Conservation (phyloP, 2,888 invertebrate species). For the Rhingia rostrata region DNA sequence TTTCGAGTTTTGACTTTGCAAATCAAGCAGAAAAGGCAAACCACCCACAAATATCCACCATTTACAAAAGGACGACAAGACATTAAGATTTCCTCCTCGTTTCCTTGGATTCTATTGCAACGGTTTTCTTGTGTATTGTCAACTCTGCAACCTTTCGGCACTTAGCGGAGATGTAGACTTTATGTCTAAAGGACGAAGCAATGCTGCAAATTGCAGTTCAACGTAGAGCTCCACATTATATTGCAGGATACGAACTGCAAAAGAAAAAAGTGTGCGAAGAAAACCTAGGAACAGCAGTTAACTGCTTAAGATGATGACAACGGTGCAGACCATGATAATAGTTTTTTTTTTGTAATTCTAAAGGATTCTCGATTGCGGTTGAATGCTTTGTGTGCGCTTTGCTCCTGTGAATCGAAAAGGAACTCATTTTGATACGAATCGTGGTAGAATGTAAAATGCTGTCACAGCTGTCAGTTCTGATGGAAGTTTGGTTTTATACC, state of each 20-base stretch:
- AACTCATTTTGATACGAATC: neutral
- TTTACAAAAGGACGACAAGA: conserved; percentile 7
- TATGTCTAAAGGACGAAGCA: neutral
- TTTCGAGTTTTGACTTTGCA: neutral
- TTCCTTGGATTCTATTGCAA: conserved; percentile 16
- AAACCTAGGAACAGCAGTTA: neutral
- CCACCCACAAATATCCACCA: neutral
- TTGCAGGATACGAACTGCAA: conserved; percentile 8
- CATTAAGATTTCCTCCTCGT: conserved; percentile 26
- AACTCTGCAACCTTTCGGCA: conserved; percentile 34
- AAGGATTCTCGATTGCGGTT: neutral
- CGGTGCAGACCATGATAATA: neutral
- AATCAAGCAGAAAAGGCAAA: conserved; percentile 9
- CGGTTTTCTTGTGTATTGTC: conserved; percentile 20
- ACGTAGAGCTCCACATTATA: no score
- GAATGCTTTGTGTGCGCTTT: neutral
- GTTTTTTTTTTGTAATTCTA: conserved; percentile 7
- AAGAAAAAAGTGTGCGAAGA: neutral
- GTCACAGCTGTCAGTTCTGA: conserved; percentile 8
- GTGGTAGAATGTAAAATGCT: conserved; percentile 14
- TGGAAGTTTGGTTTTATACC: neutral
- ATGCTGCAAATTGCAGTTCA: conserved; percentile 35
- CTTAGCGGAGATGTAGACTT: neutral
- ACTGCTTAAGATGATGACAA: conserved; percentile 34
- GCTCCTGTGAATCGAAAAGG: neutral